These are phyloP conservation scores for Rutpela maculata DNA, from an alignment of 2,888 invertebrate species.

Conservation along the genomic window DNA sequence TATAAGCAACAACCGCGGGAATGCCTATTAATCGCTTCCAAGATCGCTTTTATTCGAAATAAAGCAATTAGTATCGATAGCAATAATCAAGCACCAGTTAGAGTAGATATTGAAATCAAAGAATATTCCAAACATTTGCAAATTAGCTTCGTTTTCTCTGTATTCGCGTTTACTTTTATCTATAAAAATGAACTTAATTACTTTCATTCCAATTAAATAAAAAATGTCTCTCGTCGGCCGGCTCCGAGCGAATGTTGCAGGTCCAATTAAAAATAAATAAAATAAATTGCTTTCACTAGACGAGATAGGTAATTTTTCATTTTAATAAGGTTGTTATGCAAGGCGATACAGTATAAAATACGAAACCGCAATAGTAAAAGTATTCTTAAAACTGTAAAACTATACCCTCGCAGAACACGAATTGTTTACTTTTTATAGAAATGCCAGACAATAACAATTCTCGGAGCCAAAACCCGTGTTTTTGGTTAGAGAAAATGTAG, in stretches of 20 bases:
- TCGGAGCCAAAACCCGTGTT: no score
- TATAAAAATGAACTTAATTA: constrained; percentile 5
- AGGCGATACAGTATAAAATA: constrained; percentile 16
- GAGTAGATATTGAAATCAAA: no score
- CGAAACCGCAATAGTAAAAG: constrained; percentile 38
- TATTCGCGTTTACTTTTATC: not conserved
- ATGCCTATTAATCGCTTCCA: no score
- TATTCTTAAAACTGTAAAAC: constrained; percentile 20
- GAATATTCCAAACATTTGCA: no score
- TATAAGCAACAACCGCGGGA: no score
- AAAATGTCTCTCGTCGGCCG: not conserved
- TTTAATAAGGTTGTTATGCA: constrained; percentile 37
- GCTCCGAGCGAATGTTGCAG: not conserved
- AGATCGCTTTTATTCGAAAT: no score
- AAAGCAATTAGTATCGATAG: no score
- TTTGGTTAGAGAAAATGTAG: no score
- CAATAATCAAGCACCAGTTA: no score
- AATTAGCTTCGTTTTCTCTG: not conserved
- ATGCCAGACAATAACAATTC: no score
- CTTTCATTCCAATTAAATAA: constrained; percentile 14
- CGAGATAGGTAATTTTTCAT: constrained; percentile 31
- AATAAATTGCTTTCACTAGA: constrained; percentile 37
- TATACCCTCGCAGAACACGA: not conserved
- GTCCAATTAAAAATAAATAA: constrained; percentile 24
- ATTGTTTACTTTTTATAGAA: not conserved